A percentile compares a stretch with the other conserved stretches of the same genome.
Conservation (phyloP, 2,797 vertebrate species). For the Phoxinus dragarum region DNA sequence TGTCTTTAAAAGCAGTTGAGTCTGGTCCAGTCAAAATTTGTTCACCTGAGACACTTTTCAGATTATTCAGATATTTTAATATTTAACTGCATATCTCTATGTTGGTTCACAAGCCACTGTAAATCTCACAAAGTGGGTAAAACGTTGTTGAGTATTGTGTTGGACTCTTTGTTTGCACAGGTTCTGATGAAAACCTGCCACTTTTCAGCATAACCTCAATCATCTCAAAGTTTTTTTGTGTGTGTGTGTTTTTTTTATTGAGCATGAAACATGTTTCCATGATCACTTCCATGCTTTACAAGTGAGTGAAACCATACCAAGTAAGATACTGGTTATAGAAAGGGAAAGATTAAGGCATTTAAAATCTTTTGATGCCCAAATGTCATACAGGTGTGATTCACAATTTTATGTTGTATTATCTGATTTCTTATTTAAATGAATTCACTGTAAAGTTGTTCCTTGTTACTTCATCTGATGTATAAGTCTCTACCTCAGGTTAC, state of each 20-base stretch:
- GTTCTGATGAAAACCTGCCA: conserved; percentile 39
- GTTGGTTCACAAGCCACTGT: background rate
- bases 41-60: conserved; percentile 2
- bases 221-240: background rate
- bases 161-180: conserved; percentile 46
- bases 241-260: background rate
- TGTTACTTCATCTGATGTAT: conserved; percentile 11
- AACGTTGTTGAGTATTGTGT: conserved; percentile 38
- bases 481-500: background rate
- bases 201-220: conserved; percentile 30
- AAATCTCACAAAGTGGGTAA: background rate
- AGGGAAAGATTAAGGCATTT: conserved; percentile 29
- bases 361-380: conserved; percentile 15
- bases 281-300: conserved; percentile 28
- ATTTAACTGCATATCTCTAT: background rate
- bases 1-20: background rate
- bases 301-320: conserved; percentile 24
- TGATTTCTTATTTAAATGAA: background rate
- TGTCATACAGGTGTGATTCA: background rate
- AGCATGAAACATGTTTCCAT: conserved; percentile 31
- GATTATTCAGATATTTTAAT: background rate
- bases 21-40: background rate
- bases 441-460: background rate
- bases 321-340: background rate
- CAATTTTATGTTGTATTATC: conserved; percentile 19